Evolutionary conservation across 2,888 invertebrate genomes (phyloP).

Genomic region (Chouioia cunea): DNA sequence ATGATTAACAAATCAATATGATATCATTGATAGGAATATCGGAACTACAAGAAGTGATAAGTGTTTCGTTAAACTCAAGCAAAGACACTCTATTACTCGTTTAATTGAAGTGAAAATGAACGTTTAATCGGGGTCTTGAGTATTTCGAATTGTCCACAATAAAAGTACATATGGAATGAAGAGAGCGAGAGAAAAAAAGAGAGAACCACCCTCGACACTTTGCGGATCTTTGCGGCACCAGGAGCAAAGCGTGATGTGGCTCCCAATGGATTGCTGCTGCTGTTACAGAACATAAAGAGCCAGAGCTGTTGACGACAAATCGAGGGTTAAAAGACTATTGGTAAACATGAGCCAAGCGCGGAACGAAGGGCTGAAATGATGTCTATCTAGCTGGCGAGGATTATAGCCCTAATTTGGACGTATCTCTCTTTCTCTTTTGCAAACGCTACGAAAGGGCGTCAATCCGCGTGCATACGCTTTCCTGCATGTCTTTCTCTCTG

Average conservation of each 20-base stretch:
- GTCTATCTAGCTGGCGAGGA: slow-evolving; percentile 64
- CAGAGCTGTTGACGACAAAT: slow-evolving; percentile 68
- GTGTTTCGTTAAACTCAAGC: slow-evolving; percentile 6
- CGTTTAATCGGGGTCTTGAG: slow-evolving; percentile 34
- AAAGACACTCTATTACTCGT: no score
- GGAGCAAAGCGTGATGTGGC: not conserved
- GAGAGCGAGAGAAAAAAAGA: no score
- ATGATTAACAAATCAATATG: no score
- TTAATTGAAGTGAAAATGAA: not conserved
- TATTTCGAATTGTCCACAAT: slow-evolving; percentile 32
- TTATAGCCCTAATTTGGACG: slow-evolving; percentile 68
- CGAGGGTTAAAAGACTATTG: slow-evolving; percentile 69
- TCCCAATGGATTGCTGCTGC: slow-evolving; percentile 25
- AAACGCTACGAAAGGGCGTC: slow-evolving; percentile 52
- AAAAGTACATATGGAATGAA: slow-evolving; percentile 2
- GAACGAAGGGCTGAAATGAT: slow-evolving; percentile 43
- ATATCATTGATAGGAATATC: no score
- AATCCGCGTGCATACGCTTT: slow-evolving; percentile 25
- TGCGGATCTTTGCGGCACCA: slow-evolving; percentile 23
- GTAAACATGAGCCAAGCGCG: slow-evolving; percentile 57
- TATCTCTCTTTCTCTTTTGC: slow-evolving; percentile 35
- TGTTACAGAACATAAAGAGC: slow-evolving; percentile 53
- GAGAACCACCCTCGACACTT: not conserved
- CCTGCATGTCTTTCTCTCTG: slow-evolving; percentile 20
- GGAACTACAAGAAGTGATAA: not conserved